Evolutionary conservation across 2,888 invertebrate species (phyloP).

Genomic region (Tridacna gigas): DNA sequence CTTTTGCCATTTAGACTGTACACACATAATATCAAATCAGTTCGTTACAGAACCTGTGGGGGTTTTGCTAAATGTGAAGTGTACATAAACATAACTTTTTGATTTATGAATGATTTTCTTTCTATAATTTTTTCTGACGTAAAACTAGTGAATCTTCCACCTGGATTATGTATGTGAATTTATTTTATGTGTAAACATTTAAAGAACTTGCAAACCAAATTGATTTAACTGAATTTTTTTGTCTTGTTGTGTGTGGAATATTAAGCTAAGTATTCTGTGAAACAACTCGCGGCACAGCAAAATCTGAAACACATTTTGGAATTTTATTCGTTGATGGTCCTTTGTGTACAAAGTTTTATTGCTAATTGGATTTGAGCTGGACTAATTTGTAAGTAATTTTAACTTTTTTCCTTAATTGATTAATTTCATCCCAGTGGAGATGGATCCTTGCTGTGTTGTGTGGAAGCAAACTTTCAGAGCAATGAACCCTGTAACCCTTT

Average conservation of each 20-base stretch:
- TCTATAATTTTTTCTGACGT: background rate
- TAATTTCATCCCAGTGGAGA: too few species aligned
- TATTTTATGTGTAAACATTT: background rate
- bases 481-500: too few species aligned
- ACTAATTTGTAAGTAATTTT: conserved; percentile 11
- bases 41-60: background rate
- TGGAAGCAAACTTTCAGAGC: background rate
- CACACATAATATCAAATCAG: background rate
- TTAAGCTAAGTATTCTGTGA: conserved; percentile 2
- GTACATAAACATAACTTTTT: background rate
- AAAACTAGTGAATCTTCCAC: background rate
- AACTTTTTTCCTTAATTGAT: too few species aligned
- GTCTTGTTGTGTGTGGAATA: background rate
- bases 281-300: background rate
- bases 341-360: conserved; percentile 12
- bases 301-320: conserved; percentile 20
- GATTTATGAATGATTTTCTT: background rate
- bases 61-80: background rate
- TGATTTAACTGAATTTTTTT: background rate
- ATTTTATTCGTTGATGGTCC: conserved; percentile 1
- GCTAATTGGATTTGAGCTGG: conserved; percentile 3
- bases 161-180: conserved; percentile 10
- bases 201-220: background rate
- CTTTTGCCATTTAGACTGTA: conserved; percentile 3
- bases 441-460: too few species aligned